A percentile compares a stretch with the other conserved stretches of the same genome.
These are phyloP conservation scores for Tolypeutes matacus DNA, from an alignment of 2,797 vertebrate genomes.

Conservation along the genomic window DNA sequence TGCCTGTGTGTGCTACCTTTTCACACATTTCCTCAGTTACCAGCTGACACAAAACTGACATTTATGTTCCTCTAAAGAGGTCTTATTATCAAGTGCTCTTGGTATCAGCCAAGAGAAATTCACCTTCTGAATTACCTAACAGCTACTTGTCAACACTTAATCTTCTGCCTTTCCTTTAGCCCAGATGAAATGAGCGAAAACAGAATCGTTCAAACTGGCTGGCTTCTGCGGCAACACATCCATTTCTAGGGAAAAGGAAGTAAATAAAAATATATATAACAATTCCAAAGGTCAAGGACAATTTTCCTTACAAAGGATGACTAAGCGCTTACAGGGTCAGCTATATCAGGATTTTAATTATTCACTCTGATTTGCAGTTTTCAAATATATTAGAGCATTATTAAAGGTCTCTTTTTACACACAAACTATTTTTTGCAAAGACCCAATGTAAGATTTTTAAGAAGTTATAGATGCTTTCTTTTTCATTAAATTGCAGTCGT, in stretches of 20 bases:
- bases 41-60: constrained; percentile 68
- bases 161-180: constrained; percentile 41
- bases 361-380: background rate
- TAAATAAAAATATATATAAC: background rate
- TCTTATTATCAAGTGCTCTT: constrained; percentile 80
- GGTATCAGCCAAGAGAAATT: constrained; percentile 75
- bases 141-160: constrained; percentile 63
- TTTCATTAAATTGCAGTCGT: background rate
- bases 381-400: background rate
- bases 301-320: background rate
- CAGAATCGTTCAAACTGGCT: background rate
- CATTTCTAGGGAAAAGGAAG: constrained; percentile 25
- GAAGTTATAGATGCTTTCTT: background rate
- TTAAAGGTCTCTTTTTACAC: background rate
- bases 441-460: background rate
- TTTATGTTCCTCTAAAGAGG: constrained; percentile 74
- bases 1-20: background rate
- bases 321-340: rapidly evolving
- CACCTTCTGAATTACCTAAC: constrained; percentile 65
- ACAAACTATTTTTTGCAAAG: background rate
- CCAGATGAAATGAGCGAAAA: background rate
- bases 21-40: constrained; percentile 84
- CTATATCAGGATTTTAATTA: background rate
- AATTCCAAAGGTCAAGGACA: background rate
- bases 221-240: background rate